Evolutionary conservation across 2,797 vertebrate species (phyloP), one percentile per base, ranked within the genome.

Genomic region (Neomorphus geoffroyi): DNA sequence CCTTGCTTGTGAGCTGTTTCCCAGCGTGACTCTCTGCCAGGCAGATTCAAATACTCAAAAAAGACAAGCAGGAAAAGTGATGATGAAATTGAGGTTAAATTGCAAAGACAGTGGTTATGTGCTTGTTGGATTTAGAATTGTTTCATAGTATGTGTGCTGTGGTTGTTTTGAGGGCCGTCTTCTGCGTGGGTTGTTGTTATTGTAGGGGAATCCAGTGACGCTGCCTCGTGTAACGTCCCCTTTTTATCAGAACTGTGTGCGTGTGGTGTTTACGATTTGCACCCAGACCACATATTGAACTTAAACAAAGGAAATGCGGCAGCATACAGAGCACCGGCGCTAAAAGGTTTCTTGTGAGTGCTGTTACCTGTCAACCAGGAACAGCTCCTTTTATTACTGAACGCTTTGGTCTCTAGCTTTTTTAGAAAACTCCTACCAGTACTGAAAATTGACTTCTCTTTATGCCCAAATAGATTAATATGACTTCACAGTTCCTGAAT

Each of bases 161-260:
- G 15, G 24, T 35, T 64, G 13, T 33, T 69, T 18, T 46, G 45
- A 23, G 27, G 7, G 3, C 28, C 5, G 8, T 9, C 19, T 43
- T 79, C 33, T 48, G 35, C 53, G n/a, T 28, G 54, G 87, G 46
- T 43, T 80, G 39, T 73, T 85, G 21, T 18, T 86, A 8, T 51
- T 53, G 11, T 23, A 69, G 45, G 26, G 41, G 61, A 69, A 78
- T 73, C 33, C 65, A 70, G 35, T 57, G 45, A 58, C 4, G 8
- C 33, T 82, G 61, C 9, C 0, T 1, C 61, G 43, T 57, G n/a
- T 9, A 57, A 67, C 5, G 1, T 11, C 32, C 7, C 16, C 5
- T 80, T 85, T 60, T 88, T 56, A 58, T 54, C 24, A 64, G 9
- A 6, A 22, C 6, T 53, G 8, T 32, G 13, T 11, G 4, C 6